Evolutionary conservation across 2,888 invertebrate species (phyloP).

Genomic region (Brenthis hecate): DNA sequence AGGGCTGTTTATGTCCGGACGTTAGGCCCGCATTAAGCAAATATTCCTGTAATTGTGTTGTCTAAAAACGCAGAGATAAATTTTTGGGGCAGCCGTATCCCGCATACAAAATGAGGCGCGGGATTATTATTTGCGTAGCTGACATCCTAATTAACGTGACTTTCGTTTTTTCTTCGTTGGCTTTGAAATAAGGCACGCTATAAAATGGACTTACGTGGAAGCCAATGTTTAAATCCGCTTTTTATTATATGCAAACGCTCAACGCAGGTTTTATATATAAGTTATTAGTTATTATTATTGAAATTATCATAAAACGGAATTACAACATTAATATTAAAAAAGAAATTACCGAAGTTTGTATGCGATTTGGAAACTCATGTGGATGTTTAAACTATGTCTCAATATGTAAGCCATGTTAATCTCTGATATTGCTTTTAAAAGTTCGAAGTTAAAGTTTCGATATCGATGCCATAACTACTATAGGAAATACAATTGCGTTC

Average conservation of each 20-base stretch:
- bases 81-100: conserved; percentile 63
- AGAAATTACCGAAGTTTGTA: too few relatives aligned
- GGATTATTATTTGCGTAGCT: conserved; percentile 76
- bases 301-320: too few relatives aligned
- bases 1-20: conserved; percentile 56
- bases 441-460: too few relatives aligned
- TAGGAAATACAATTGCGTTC: too few relatives aligned
- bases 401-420: too few relatives aligned
- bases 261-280: too few relatives aligned
- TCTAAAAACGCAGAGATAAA: conserved; percentile 70
- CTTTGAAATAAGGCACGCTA: conserved; percentile 28
- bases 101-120: conserved; percentile 74
- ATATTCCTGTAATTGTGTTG: conserved; percentile 75
- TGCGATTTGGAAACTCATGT: too few relatives aligned
- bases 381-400: too few relatives aligned
- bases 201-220: conserved; percentile 11
- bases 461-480: too few relatives aligned
- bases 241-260: conserved; percentile 4
- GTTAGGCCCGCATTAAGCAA: conserved; percentile 63
- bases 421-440: too few relatives aligned
- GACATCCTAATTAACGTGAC: conserved; percentile 77
- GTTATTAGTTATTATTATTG: too few relatives aligned
- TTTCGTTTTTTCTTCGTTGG: conserved; percentile 64
- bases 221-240: not conserved
- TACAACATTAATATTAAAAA: too few relatives aligned